Percentiles rank a stretch among this genome's conserved stretches.
Conservation (phyloP, 2,888 invertebrate species). For the Aleiodes leptofemur region DNA sequence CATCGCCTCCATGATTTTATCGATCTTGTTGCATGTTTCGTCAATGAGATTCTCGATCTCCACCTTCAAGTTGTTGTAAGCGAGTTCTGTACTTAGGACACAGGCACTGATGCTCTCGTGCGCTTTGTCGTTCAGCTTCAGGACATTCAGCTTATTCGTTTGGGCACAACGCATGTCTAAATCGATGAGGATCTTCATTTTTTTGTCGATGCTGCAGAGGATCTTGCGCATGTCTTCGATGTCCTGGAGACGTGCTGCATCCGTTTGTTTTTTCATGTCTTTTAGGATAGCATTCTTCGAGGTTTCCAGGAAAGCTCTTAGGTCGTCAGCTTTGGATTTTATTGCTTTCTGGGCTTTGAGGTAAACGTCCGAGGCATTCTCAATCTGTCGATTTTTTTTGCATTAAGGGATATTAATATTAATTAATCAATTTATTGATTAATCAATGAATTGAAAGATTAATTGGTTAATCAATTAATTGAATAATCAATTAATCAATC, state of each 20-base stretch:
- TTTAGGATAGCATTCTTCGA: constrained; percentile 37
- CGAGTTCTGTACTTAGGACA: not conserved
- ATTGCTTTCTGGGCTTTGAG: constrained; percentile 40
- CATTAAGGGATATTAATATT: not conserved
- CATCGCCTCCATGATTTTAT: constrained; percentile 48
- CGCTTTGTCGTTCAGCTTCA: constrained; percentile 52
- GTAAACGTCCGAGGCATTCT: constrained; percentile 52
- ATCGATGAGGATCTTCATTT: constrained; percentile 49
- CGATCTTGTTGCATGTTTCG: constrained; percentile 36
- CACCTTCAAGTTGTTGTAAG: not conserved
- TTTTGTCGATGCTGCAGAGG: constrained; percentile 43
- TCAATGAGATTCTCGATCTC: constrained; percentile 46
- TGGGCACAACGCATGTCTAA: constrained; percentile 54
- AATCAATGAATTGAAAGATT: constrained; percentile 53
- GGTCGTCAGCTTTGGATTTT: constrained; percentile 28
- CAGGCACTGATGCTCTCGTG: constrained; percentile 43
- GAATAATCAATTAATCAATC: too few species aligned
- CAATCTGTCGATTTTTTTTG: not conserved
- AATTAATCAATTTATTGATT: too few species aligned
- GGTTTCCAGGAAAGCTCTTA: constrained; percentile 44
- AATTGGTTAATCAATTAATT: constrained; percentile 1
- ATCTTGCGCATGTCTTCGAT: constrained; percentile 45
- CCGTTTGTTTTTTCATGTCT: constrained; percentile 40
- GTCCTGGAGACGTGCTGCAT: constrained; percentile 43
- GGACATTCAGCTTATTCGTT: constrained; percentile 51